Evolutionary conservation across 2,113 vertebrate species (phyloP), one percentile per base, ranked within the genome.

Genomic region (Prunella himalayana): DNA sequence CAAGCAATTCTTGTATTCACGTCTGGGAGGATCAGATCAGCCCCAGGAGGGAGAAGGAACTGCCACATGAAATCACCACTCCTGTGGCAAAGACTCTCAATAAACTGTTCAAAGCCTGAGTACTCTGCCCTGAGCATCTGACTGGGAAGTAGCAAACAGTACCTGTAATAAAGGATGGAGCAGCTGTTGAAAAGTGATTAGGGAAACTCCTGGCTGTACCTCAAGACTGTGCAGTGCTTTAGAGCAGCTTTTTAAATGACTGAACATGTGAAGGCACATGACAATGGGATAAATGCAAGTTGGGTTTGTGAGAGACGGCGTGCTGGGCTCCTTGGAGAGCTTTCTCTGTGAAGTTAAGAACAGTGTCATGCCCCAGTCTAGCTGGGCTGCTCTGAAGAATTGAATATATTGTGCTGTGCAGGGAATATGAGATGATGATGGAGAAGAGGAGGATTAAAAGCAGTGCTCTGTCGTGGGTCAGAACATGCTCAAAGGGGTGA

Each of bases 141-240:
- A 84, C 83, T 91, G 77, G 81, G 63, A 83, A 94, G 79, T 4
- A n/a, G 60, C 64, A 90, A 83, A 70, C 81, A 0, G 51, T 47
- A 91, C 86, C 83, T 92, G 83, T 76, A 82, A 86, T 71, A 92
- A 92, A 89, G 73, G 86, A 71, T 68, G 77, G 73, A 95, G 89
- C 86, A 95, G 91, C 83, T 94, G 94, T n/a, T 75, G 65, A 60
- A 86, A 89, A 88, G 73, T 71, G 86, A 87, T 95, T 88, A 89
- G 60, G 77, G 83, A 94, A 95, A 78, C 95, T 95, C 78, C 92
- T 95, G 95, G 94, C 92, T 84, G 49, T 31, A 92, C 86, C 94
- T 96, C 88, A 96, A 59, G 41, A 44, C 64, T 51, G 1, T 53
- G 83, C 77, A 56, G 5, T 81, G 86, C 44, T 91, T 94, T 61